These are phyloP conservation scores for Osedax fenrisi DNA, from an alignment of 2,888 invertebrate species.

Conservation along the genomic window DNA sequence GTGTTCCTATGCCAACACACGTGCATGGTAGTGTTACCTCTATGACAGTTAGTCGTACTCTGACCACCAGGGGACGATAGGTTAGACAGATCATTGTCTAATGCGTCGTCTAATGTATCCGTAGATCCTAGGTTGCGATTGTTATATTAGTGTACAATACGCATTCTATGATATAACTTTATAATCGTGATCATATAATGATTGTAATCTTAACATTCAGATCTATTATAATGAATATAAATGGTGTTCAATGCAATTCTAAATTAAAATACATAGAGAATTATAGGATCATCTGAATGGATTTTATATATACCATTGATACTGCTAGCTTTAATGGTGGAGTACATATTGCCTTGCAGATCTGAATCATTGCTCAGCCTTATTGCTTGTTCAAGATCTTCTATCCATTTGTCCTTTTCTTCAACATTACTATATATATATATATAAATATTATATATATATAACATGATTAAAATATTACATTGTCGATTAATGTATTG, in stretches of 20 bases:
- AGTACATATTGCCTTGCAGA: slow-evolving; percentile 35
- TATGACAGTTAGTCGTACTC: slow-evolving; percentile 41
- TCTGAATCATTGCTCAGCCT: slow-evolving; percentile 44
- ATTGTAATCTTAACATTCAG: too few species aligned
- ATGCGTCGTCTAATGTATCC: slow-evolving; percentile 44
- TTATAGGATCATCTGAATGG: too few species aligned
- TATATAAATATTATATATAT: too few species aligned
- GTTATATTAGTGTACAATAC: too few species aligned
- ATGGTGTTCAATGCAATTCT: too few species aligned
- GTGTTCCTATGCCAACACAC: slow-evolving; percentile 95
- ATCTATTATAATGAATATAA: too few species aligned
- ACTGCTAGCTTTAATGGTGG: slow-evolving; percentile 44
- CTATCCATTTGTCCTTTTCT: slow-evolving; percentile 76
- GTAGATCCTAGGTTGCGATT: slow-evolving; percentile 49
- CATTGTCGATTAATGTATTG: too few species aligned
- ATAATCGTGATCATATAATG: too few species aligned
- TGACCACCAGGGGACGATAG: slow-evolving; percentile 43
- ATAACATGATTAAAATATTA: too few species aligned
- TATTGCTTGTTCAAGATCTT: slow-evolving; percentile 61
- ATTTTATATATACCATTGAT: too few species aligned
- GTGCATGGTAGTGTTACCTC: slow-evolving; percentile 62
- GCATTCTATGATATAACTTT: slow-evolving; percentile 22
- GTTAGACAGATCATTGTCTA: slow-evolving; percentile 31
- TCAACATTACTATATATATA: slow-evolving; percentile 49
- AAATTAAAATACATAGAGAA: too few species aligned